Percentiles rank a stretch among this genome's conserved stretches.
Evolutionary conservation across 1,140 invertebrate genomes (phyloP).

Genomic region (Tetramorium alpestre): DNA sequence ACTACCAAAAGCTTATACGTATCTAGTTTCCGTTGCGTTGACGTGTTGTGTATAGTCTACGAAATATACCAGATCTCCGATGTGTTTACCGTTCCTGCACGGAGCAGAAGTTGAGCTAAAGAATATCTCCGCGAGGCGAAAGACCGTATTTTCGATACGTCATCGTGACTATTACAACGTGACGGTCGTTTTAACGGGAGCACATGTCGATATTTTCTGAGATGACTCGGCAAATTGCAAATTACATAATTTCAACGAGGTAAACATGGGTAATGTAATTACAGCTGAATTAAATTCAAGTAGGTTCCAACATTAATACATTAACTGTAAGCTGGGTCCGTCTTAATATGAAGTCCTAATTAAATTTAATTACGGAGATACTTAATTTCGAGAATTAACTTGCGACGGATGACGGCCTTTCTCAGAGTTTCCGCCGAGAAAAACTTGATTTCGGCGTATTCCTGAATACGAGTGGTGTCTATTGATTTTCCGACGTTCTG

Average conservation of each 20-base stretch:
- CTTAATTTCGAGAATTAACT: conserved; percentile 26
- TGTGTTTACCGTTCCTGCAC: neutral
- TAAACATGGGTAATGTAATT: neutral
- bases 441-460: neutral
- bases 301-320: neutral
- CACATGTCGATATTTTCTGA: neutral
- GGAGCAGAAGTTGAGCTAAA: neutral
- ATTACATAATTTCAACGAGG: neutral
- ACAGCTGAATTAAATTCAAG: neutral
- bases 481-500: neutral
- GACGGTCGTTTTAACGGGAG: neutral
- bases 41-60: neutral
- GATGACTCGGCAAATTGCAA: neutral
- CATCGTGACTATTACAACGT: neutral
- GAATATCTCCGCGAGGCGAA: neutral
- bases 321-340: neutral
- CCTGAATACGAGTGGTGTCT: no score
- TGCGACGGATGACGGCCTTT: neutral
- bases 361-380: conserved; percentile 27
- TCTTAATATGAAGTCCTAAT: neutral
- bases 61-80: neutral
- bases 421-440: neutral
- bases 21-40: neutral
- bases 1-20: conserved; percentile 11
- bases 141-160: neutral